Evolutionary conservation across 2,113 vertebrate genomes (phyloP).

Genomic region (Malurus alboscapulatus): DNA sequence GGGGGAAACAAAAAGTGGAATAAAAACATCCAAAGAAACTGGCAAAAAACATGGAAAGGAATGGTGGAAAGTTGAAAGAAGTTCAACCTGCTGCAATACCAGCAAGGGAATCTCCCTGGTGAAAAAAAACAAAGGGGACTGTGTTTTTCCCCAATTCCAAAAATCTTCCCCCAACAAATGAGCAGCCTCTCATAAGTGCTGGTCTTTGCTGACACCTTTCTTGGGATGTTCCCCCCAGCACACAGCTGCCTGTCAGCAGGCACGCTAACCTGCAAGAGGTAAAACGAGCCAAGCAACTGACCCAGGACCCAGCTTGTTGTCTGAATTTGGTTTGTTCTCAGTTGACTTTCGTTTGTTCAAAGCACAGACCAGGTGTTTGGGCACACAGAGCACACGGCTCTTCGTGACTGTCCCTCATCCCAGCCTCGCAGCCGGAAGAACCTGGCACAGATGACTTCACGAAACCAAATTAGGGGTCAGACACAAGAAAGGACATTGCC

Average conservation of each 20-base stretch:
- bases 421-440: conserved; percentile 44
- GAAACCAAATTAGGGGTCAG: conserved; percentile 73
- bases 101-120: not conserved
- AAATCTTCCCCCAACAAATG: not conserved
- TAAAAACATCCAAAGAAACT: not conserved
- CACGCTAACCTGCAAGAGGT: rapidly evolving
- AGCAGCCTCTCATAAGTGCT: not conserved
- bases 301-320: not conserved
- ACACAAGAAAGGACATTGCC: conserved; percentile 69
- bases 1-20: rapidly evolving
- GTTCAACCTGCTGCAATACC: no score
- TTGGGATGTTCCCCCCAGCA: not conserved
- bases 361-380: rapidly evolving
- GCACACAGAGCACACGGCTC: not conserved
- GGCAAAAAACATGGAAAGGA: not conserved
- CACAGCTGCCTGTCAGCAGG: not conserved
- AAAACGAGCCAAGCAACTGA: not conserved
- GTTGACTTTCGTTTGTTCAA: not conserved
- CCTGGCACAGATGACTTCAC: conserved; percentile 50
- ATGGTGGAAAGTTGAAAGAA: not conserved
- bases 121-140: not conserved
- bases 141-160: rapidly evolving
- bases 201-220: not conserved
- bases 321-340: not conserved
- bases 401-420: conserved; percentile 30